Evolutionary conservation across 2,888 invertebrate species (phyloP).

Genomic region (Eristalis intricaria): DNA sequence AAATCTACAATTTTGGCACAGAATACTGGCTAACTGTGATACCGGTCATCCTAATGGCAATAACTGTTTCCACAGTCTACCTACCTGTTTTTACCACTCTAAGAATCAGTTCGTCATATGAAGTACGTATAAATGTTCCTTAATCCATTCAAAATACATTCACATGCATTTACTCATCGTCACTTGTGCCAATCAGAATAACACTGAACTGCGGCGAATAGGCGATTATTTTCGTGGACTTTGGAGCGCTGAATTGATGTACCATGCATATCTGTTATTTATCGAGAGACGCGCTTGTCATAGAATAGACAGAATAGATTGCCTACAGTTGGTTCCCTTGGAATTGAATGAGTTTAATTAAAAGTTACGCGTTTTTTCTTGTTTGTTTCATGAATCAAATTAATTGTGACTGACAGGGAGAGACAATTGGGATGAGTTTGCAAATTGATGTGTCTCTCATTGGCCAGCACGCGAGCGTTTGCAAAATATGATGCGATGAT

Average conservation of each 20-base stretch:
- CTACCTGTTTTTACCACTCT: conserved; percentile 91
- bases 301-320: not conserved
- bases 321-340: not conserved
- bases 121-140: conserved; percentile 83
- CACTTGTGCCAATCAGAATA: conserved; percentile 20
- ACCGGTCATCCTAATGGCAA: conserved; percentile 86
- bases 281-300: not conserved
- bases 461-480: not conserved
- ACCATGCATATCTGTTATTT: not conserved
- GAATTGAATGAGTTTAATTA: conserved; percentile 31
- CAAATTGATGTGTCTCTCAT: not conserved
- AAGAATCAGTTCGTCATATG: conserved; percentile 90
- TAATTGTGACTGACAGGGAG: conserved; percentile 41
- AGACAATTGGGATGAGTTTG: conserved; percentile 23
- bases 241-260: conserved; percentile 52
- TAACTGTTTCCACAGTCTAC: conserved; percentile 87
- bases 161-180: conserved; percentile 23
- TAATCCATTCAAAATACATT: conserved; percentile 5
- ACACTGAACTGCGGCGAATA: conserved; percentile 8
- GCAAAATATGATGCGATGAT: not conserved
- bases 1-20: conserved; percentile 92
- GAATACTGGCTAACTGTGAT: conserved; percentile 90
- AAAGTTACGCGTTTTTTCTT: not conserved
- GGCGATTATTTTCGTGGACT: conserved; percentile 52
- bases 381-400: conserved; percentile 26